Base-by-base conservation (phyloP, 2,888 invertebrate genomes). In the Acleris laterana region DNA sequence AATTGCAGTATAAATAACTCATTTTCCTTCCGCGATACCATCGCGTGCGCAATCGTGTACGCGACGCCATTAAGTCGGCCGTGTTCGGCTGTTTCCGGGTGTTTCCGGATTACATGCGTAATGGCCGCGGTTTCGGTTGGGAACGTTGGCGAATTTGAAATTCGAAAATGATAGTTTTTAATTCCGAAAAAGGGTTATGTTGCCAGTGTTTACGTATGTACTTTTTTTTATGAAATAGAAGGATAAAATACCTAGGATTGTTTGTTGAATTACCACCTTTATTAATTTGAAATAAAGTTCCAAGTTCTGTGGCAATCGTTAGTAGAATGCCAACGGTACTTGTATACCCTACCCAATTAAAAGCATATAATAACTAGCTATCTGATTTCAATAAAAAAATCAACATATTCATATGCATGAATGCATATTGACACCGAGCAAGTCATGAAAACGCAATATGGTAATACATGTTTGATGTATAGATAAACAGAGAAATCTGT, bases 61-160 rank as follows among this genome's bases (percentile, higher is more conserved):
- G 69, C 68, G 69, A 62, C 68, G 64, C 65, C 68, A 68, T 68
- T 69, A 69, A 28, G 5, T 19, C 44, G 48, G 56, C 13, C 55
- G 42, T 44, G 59, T 53, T 42, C 55, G 44, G 19, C 5, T 42
- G 46, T 59, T 59, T 59, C 58, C 58, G 48, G 19, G 58, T 32
- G 44, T 48, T 57, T 46, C 57, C 57, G 56, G 20, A 17, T 44
- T 56, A 19, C 28, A 48, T 13, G 55, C 20, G 42, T 42, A 55
- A 55, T 55, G 55, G 1, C 46, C 46, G 55, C 55, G 55, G 58
- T 59, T 53, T 53, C 32, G 20, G 32, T 9, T 22, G 6, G 5
- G 48, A 32, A 16, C 56, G 44, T 44, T 49, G 3, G 48, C 28
- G 16, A 20, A 49, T 59, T 59, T 17, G 19, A 19, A 28, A 52